Conservation (phyloP, 2,888 invertebrate genomes). For the Limenitis camilla region DNA sequence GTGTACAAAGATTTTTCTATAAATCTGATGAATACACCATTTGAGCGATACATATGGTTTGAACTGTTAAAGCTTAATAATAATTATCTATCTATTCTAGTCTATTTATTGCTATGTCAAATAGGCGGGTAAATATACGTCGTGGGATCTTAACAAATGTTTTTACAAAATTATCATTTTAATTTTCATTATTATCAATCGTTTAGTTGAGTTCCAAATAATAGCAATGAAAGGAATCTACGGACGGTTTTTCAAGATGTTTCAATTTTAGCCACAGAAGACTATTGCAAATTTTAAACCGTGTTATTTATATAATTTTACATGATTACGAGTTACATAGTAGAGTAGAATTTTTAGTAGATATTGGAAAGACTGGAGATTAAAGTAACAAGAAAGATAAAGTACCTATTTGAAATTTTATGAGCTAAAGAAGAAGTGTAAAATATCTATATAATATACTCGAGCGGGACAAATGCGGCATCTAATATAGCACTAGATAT, state of each 20-base stretch:
- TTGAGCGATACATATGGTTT: constrained; percentile 44
- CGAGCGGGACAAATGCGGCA: constrained; percentile 56
- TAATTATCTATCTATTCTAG: constrained; percentile 66
- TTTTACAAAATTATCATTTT: constrained; percentile 33
- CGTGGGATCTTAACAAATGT: constrained; percentile 55
- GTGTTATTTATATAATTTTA: constrained; percentile 17
- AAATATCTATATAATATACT: constrained; percentile 41
- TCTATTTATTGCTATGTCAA: constrained; percentile 73
- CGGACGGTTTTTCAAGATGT: constrained; percentile 57
- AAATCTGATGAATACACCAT: constrained; percentile 15
- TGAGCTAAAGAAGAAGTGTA: constrained; percentile 41
- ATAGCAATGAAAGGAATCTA: constrained; percentile 31
- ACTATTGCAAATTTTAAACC: constrained; percentile 24
- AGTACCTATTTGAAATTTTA: constrained; percentile 10
- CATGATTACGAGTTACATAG: not conserved
- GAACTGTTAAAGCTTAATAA: constrained; percentile 58
- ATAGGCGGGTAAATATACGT: constrained; percentile 69
- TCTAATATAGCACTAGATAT: constrained; percentile 26
- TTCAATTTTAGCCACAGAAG: constrained; percentile 23
- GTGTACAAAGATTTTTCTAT: constrained; percentile 9
- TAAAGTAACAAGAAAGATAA: constrained; percentile 23
- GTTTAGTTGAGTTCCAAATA: constrained; percentile 15
- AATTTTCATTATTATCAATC: constrained; percentile 22
- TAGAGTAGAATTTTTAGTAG: not conserved
- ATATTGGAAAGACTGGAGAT: constrained; percentile 4